Evolutionary conservation across 2,113 vertebrate genomes (phyloP).

Genomic region (Sceloporus undulatus): DNA sequence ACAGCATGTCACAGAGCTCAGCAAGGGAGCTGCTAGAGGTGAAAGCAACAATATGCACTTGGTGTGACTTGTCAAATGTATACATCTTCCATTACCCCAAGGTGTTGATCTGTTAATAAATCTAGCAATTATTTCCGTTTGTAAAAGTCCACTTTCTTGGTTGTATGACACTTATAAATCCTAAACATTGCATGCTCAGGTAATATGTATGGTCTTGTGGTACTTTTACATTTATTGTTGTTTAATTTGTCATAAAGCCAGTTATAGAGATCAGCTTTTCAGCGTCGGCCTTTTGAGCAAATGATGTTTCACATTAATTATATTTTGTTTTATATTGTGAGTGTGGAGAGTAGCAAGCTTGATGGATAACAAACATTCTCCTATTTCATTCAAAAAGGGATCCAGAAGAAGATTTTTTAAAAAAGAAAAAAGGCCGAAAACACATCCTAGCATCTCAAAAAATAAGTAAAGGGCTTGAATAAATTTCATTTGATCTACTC

Average conservation of each 20-base stretch:
- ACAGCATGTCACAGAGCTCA: constrained; percentile 31
- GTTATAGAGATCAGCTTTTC: constrained; percentile 18
- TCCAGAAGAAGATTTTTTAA: not conserved
- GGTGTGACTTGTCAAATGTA: constrained; percentile 45
- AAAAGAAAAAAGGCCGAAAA: too few species aligned
- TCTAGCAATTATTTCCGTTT: constrained; percentile 63
- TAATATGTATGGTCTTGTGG: not conserved
- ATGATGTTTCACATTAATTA: not conserved
- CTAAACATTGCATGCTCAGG: constrained; percentile 17
- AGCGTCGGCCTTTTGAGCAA: not conserved
- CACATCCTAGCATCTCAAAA: too few species aligned
- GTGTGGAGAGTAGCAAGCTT: not conserved
- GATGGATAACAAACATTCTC: too few species aligned
- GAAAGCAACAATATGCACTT: constrained; percentile 36
- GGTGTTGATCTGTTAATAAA: constrained; percentile 62
- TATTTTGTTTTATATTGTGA: not conserved
- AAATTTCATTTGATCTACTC: not conserved
- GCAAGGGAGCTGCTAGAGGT: constrained; percentile 44
- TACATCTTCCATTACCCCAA: constrained; percentile 58
- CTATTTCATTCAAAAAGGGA: not conserved
- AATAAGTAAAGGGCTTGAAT: too few species aligned
- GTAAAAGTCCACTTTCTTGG: constrained; percentile 48
- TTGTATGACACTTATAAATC: constrained; percentile 58
- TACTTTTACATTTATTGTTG: constrained; percentile 41
- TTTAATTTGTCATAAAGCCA: constrained; percentile 27